Evolutionary conservation across 2,888 invertebrate genomes (phyloP), one percentile per base, ranked within the genome.

Genomic region (Chirona hameri): DNA sequence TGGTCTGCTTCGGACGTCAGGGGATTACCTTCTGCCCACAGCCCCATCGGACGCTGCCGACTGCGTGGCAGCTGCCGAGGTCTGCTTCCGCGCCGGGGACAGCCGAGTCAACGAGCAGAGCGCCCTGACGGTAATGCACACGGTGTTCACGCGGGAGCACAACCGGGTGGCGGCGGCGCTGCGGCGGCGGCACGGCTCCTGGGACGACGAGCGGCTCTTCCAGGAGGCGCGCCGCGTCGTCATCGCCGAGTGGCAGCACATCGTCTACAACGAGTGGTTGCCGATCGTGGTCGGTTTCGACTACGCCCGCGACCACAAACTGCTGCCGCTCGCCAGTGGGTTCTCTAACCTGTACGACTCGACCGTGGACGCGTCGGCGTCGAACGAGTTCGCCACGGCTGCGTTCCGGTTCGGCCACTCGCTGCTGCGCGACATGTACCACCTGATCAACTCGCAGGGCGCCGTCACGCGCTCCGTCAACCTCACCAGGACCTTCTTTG

Each of bases 121-220:
- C 29, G 69, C 29, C 5, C 69, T 69, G 14, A 29, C 69, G 12
- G 29, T 93, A 0, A 90, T 94, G 82, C 95, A 95, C 86, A 93
- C 93, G 0, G 89, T 93, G 27, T 94, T 93, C 91, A 87, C 94
- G 83, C 88, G 94, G 83, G 92, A 93, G 85, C 95, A 95, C 87
- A 93, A 91, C 87, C 91, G 93, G 84, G 90, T 96, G 85, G 94
- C 95, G 1, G 90, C 91, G 85, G 91, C 92, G 85, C 88, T 97
- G 69, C 90, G 92, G 12, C 90, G 91, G 81, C 86, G 95, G 72
- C 96, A 97, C 89, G 91, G 92, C 0, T 93, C 94, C 86, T 97
- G 97, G 97, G 93, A 92, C 86, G 96, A 97, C 87, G 96, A 96
- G 87, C 93, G 93, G 21, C 89, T 94, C 21, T 96, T 93, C 87